A percentile compares a stretch with the other conserved stretches of the same genome.
These are phyloP conservation scores for Astyanax mexicanus DNA, from an alignment of 2,797 vertebrate genomes.

Conservation along the genomic window DNA sequence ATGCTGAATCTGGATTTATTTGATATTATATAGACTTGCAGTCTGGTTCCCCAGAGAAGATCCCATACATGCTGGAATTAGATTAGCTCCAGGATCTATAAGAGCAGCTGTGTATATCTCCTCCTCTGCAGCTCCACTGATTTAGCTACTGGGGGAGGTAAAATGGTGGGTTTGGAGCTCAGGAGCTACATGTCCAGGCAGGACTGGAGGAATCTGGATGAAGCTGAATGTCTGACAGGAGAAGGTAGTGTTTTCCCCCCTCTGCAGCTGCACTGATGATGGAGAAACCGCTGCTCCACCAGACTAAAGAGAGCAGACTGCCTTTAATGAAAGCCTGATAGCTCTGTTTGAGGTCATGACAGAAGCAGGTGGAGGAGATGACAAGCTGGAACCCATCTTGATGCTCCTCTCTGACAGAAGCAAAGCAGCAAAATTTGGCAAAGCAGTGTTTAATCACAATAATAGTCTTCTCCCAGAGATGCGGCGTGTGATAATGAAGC, in stretches of 20 bases:
- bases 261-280: not conserved
- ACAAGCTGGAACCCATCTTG: not conserved
- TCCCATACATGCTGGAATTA: no score
- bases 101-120: not conserved
- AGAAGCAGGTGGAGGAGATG: conserved; percentile 6
- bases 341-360: not conserved
- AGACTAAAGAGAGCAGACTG: conserved; percentile 3
- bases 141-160: not conserved
- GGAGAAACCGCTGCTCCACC: conserved; percentile 15
- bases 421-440: not conserved
- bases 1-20: not conserved
- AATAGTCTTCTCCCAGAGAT: not conserved
- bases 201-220: conserved; percentile 17
- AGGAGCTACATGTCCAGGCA: conserved; percentile 29
- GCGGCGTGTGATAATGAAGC: not conserved
- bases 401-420: not conserved
- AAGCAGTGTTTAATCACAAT: not conserved
- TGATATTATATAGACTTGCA: not conserved
- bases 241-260: conserved; percentile 8
- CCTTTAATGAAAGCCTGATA: not conserved
- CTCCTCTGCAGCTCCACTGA: conserved; percentile 5
- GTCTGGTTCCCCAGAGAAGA: not conserved
- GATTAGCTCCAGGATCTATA: not conserved
- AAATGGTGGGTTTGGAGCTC: not conserved
- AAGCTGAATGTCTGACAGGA: conserved; percentile 13